These are phyloP conservation scores for Bombycilla garrulus DNA, from an alignment of 2,113 vertebrate species.

Conservation along the genomic window DNA sequence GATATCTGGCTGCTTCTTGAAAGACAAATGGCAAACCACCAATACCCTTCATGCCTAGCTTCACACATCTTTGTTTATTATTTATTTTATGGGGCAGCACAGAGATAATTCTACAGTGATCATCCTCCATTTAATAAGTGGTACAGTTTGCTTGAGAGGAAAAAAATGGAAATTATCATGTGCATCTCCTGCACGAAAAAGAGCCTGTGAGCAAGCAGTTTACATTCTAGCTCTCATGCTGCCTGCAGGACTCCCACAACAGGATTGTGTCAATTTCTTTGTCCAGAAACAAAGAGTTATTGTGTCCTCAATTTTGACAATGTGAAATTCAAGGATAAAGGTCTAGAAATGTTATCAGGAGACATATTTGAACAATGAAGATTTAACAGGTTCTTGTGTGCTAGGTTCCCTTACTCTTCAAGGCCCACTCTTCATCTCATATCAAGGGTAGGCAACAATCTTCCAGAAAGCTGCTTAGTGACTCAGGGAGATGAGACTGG, in stretches of 20 bases:
- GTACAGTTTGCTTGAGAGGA: not conserved
- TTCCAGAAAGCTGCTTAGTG: not conserved
- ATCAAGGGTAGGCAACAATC: not conserved
- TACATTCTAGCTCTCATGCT: not conserved
- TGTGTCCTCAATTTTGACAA: not conserved
- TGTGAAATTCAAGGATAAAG: not conserved
- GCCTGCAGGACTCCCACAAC: not conserved
- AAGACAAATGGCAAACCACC: conserved; percentile 38
- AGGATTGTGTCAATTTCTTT: not conserved
- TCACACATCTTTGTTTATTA: conserved; percentile 39
- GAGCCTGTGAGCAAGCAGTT: not conserved
- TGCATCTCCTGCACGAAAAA: not conserved
- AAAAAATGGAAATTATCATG: not conserved
- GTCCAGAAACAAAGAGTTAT: not conserved
- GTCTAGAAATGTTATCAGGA: not conserved
- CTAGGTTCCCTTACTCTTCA: not conserved
- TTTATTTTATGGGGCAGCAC: conserved; percentile 22
- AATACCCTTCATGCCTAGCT: conserved; percentile 28
- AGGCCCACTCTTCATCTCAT: not conserved
- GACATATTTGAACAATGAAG: not conserved
- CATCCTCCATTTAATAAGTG: not conserved
- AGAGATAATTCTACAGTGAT: conserved; percentile 14
- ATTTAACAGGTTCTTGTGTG: not conserved
- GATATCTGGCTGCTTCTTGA: not conserved
- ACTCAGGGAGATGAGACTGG: not conserved